Conservation (phyloP, 2,888 invertebrate species). For the Drosophila rellima region DNA sequence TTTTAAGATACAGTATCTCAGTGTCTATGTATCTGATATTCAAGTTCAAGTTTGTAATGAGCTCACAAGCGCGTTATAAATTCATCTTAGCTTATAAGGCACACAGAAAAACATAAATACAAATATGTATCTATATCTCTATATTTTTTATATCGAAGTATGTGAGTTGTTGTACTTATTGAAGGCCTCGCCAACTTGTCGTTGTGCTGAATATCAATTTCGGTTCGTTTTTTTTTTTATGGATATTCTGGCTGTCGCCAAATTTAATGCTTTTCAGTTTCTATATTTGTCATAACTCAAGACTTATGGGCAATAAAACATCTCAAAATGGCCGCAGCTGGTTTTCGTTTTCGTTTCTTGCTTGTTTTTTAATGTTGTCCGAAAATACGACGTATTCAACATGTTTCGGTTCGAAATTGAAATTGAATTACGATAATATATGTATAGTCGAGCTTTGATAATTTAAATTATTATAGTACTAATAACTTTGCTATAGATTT, state of each 20-base stretch:
- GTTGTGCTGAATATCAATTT: slow-evolving; percentile 66
- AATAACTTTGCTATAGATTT: not conserved
- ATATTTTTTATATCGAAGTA: not conserved
- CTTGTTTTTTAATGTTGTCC: slow-evolving; percentile 23
- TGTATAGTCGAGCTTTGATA: no score
- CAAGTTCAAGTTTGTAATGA: slow-evolving; percentile 50
- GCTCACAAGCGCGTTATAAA: slow-evolving; percentile 32
- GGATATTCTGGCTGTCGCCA: slow-evolving; percentile 65
- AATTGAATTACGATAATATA: no score
- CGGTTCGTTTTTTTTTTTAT: slow-evolving; percentile 50
- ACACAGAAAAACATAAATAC: slow-evolving; percentile 3
- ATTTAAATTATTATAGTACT: not conserved
- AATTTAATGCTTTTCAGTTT: slow-evolving; percentile 74
- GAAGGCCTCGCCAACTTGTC: slow-evolving; percentile 56
- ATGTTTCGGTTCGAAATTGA: no score
- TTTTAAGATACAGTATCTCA: slow-evolving; percentile 1
- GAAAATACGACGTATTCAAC: slow-evolving; percentile 22
- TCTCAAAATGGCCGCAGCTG: slow-evolving; percentile 80
- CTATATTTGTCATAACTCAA: slow-evolving; percentile 76
- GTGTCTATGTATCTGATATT: slow-evolving; percentile 11
- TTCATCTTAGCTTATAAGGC: slow-evolving; percentile 41
- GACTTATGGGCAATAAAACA: slow-evolving; percentile 73
- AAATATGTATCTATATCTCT: not conserved
- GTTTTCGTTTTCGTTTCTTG: slow-evolving; percentile 46
- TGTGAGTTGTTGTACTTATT: slow-evolving; percentile 36